Percentiles rank a stretch among this genome's conserved stretches.
Evolutionary conservation across 2,888 invertebrate species (phyloP).

Genomic region (Hirudinaria manillensis): DNA sequence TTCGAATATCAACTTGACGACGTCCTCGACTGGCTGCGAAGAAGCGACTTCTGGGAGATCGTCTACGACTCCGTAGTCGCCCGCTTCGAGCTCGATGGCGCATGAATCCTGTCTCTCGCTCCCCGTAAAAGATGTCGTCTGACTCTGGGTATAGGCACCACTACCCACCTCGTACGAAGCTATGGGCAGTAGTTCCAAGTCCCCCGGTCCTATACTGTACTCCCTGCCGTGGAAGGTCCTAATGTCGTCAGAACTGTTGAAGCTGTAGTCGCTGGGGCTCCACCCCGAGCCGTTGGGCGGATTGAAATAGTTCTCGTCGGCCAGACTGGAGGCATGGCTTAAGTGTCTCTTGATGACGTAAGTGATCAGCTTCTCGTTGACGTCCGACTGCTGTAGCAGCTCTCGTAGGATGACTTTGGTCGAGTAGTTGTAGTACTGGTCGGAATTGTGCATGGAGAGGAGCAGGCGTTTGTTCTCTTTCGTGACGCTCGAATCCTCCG

Average conservation of each 20-base stretch:
- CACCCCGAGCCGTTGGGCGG: neutral
- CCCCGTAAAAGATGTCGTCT: neutral
- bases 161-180: constrained; percentile 26
- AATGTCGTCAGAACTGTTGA: constrained; percentile 26
- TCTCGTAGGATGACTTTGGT: constrained; percentile 33
- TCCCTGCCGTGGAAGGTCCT: constrained; percentile 4
- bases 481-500: constrained; percentile 14
- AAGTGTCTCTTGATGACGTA: constrained; percentile 35
- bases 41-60: constrained; percentile 72
- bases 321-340: constrained; percentile 12
- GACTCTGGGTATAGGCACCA: neutral
- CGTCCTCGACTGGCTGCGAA: constrained; percentile 65
- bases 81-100: neutral
- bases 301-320: neutral
- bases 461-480: constrained; percentile 24
- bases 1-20: constrained; percentile 59
- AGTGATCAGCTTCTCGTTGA: constrained; percentile 22
- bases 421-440: constrained; percentile 36
- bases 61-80: neutral
- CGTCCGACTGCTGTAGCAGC: constrained; percentile 15
- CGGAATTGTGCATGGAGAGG: constrained; percentile 23
- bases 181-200: constrained; percentile 16
- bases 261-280: neutral
- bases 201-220: neutral
- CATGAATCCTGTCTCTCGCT: constrained; percentile 20